A percentile compares a stretch with the other conserved stretches of the same genome.
phyloP scores from a whole-genome alignment of 2,888 invertebrate genomes.

The Tipula unca region DNA sequence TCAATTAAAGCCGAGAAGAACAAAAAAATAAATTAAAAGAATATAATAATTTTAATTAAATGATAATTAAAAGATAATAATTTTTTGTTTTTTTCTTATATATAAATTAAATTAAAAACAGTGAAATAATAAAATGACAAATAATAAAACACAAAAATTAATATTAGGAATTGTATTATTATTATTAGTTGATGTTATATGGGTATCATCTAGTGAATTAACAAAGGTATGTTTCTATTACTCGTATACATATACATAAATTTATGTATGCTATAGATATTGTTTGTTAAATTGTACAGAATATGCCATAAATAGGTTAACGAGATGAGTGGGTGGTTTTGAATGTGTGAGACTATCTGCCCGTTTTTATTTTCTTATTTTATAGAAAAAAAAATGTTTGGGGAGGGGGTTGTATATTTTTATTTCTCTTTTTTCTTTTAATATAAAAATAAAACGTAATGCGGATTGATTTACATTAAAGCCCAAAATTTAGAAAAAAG shows the following conservation, averaged over 20 bases:
- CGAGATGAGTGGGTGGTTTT: not conserved
- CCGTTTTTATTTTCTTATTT: not conserved
- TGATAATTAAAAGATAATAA: not conserved
- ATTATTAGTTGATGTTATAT: constrained; percentile 85
- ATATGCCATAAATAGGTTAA: not conserved
- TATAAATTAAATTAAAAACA: not conserved
- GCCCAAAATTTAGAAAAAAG: not conserved
- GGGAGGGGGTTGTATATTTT: not conserved
- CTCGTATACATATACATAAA: not conserved
- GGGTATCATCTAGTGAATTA: constrained; percentile 92
- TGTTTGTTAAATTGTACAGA: not conserved
- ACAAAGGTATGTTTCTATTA: constrained; percentile 76
- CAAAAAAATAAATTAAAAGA: not conserved
- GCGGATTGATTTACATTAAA: not conserved
- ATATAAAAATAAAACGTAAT: not conserved
- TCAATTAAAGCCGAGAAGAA: not conserved
- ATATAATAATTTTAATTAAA: not conserved
- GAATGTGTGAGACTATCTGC: not conserved
- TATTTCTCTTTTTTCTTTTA: no score
- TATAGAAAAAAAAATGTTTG: no score
- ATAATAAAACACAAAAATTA: constrained; percentile 59
- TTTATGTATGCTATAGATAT: not conserved
- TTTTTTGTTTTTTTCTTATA: not conserved
- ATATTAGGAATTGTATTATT: constrained; percentile 79
- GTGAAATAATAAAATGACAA: constrained; percentile 18